A percentile compares a stretch with the other conserved stretches of the same genome.
phyloP scores from a whole-genome alignment of 2,113 vertebrate species.

The Dromiciops gliroides region DNA sequence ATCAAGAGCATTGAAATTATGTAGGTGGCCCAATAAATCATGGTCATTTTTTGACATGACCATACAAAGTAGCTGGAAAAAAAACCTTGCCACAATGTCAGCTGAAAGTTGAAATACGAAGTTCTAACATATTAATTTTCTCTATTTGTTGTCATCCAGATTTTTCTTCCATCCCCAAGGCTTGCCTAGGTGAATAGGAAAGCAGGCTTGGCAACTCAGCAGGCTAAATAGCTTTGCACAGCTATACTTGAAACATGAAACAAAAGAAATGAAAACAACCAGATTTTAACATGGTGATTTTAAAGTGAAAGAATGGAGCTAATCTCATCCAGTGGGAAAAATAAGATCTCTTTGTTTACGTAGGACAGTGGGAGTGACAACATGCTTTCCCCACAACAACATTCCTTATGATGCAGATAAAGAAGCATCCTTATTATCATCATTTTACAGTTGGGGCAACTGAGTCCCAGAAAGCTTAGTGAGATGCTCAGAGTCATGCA shows the following conservation, averaged over 20 bases:
- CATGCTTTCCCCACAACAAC: neutral
- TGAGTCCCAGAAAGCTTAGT: neutral
- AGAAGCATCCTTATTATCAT: neutral
- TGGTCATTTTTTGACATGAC: constrained; percentile 70
- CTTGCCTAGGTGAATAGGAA: neutral
- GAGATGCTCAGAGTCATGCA: neutral
- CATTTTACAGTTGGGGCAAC: neutral
- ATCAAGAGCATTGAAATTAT: constrained; percentile 66
- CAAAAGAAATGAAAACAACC: neutral
- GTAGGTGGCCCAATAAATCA: constrained; percentile 76
- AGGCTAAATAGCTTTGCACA: neutral
- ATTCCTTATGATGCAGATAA: neutral
- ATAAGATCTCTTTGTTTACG: neutral
- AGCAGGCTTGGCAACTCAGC: constrained; percentile 15
- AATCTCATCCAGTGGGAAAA: neutral
- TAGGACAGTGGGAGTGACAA: neutral
- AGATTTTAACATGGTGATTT: constrained; percentile 2
- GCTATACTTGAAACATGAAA: neutral
- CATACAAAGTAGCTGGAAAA: constrained; percentile 68
- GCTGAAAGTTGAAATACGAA: constrained; percentile 72
- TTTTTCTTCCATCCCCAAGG: neutral
- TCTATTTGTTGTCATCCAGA: constrained; percentile 13
- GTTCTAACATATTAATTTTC: constrained; percentile 67
- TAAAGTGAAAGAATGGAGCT: constrained; percentile 5
- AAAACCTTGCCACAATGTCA: constrained; percentile 68